Conservation (phyloP, 2,888 invertebrate species). For the Phortica magna region DNA sequence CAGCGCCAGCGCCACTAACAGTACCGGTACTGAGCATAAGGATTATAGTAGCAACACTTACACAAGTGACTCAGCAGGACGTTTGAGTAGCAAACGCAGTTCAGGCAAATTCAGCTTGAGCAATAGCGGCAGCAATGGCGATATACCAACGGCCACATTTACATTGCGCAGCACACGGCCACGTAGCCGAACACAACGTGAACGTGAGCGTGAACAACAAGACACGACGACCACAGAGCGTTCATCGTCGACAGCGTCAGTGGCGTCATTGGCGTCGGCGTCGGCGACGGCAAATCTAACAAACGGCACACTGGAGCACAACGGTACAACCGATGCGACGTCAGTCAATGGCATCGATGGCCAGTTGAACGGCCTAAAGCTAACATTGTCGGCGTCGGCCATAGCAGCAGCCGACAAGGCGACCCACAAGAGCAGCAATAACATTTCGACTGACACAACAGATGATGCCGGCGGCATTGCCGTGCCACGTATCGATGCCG, state of each 20-base stretch:
- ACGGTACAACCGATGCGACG: constrained; percentile 33
- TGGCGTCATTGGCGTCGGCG: not conserved
- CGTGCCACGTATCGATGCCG: not conserved
- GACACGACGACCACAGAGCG: constrained; percentile 22
- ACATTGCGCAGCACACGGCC: constrained; percentile 68
- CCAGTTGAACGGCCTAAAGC: constrained; percentile 62
- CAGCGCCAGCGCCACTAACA: constrained; percentile 32
- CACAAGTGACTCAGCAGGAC: not conserved
- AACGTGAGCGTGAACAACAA: constrained; percentile 28
- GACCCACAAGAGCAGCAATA: constrained; percentile 45
- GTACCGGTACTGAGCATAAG: not conserved
- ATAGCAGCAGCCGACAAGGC: constrained; percentile 32
- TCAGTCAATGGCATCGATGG: constrained; percentile 58
- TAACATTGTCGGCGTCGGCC: constrained; percentile 37
- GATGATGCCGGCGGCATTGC: constrained; percentile 48
- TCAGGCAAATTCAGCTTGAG: constrained; percentile 57
- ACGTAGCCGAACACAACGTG: constrained; percentile 43
- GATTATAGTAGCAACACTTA: not conserved
- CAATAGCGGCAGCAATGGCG: constrained; percentile 64
- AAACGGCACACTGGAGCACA: constrained; percentile 36
- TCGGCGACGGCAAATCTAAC: not conserved
- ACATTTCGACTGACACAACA: constrained; percentile 54
- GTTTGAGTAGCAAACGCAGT: constrained; percentile 37
- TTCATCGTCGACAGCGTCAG: not conserved
- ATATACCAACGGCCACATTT: constrained; percentile 72